Conservation (phyloP, 2,113 vertebrate species). For the Myotis davidii region DNA sequence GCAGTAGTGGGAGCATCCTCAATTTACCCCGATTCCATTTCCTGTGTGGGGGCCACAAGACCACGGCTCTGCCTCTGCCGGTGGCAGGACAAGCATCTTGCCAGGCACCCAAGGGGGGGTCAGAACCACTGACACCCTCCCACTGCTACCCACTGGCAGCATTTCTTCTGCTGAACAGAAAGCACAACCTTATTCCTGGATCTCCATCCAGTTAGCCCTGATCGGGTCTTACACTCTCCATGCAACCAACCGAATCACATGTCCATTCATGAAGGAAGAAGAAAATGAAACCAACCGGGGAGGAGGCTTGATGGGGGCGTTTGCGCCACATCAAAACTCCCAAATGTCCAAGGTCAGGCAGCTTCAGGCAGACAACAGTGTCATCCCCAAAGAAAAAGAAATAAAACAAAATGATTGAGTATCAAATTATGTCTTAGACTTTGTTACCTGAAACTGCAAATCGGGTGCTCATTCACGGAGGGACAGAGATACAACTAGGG, state of each 20-base stretch:
- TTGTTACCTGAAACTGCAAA: neutral
- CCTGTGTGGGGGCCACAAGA: neutral
- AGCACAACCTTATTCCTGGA: neutral
- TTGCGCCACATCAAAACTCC: neutral
- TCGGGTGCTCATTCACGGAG: neutral
- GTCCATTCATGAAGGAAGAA: neutral
- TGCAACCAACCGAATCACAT: neutral
- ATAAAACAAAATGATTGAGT: neutral
- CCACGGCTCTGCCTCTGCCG: neutral
- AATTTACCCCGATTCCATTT: neutral
- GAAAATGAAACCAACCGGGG: neutral
- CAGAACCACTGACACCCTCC: neutral
- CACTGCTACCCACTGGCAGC: fast-evolving
- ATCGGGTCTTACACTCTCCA: neutral
- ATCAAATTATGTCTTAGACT: neutral
- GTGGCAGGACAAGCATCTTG: neutral
- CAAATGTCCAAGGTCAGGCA: neutral
- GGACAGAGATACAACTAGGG: neutral
- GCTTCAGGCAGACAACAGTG: neutral
- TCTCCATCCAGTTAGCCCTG: neutral
- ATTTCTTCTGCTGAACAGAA: neutral
- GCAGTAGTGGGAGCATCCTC: neutral
- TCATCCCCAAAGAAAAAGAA: neutral
- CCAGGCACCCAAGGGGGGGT: no score
- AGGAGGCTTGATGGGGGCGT: neutral